phyloP scores from a whole-genome alignment of 2,797 vertebrate genomes.

The Tadarida brasiliensis region DNA sequence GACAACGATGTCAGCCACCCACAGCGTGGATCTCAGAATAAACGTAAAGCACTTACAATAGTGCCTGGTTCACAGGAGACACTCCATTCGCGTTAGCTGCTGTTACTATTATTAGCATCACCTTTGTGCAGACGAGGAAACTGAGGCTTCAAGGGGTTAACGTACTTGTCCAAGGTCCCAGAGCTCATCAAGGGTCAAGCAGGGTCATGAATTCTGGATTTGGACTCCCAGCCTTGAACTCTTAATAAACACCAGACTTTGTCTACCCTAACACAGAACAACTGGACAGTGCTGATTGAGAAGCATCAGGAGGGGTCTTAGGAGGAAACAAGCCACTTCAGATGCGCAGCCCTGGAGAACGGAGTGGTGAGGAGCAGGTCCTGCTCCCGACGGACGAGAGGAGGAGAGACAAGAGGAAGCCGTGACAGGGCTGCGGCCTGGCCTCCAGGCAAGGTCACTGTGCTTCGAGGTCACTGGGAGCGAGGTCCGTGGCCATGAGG shows the following conservation, averaged over 20 bases:
- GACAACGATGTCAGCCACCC: not conserved
- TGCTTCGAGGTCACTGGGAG: not conserved
- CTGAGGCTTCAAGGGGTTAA: not conserved
- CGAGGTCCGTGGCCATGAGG: not conserved
- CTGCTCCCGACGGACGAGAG: not conserved
- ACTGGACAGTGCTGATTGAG: accelerated
- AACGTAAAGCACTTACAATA: not conserved
- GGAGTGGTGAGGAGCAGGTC: not conserved
- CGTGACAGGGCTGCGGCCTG: not conserved
- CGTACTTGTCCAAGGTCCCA: not conserved
- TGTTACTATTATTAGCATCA: not conserved
- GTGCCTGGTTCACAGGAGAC: not conserved
- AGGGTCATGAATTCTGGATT: not conserved
- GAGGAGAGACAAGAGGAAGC: not conserved
- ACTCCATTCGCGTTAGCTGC: not conserved
- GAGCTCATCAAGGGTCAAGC: not conserved
- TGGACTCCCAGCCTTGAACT: not conserved
- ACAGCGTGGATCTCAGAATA: not conserved
- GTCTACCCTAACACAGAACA: not conserved
- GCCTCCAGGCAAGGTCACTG: not conserved
- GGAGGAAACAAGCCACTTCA: not conserved
- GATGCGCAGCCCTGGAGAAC: not conserved
- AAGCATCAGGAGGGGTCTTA: not conserved
- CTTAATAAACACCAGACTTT: not conserved
- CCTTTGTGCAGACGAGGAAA: not conserved